phyloP scores from a whole-genome alignment of 2,113 vertebrate species.

The Heteronetta atricapilla region DNA sequence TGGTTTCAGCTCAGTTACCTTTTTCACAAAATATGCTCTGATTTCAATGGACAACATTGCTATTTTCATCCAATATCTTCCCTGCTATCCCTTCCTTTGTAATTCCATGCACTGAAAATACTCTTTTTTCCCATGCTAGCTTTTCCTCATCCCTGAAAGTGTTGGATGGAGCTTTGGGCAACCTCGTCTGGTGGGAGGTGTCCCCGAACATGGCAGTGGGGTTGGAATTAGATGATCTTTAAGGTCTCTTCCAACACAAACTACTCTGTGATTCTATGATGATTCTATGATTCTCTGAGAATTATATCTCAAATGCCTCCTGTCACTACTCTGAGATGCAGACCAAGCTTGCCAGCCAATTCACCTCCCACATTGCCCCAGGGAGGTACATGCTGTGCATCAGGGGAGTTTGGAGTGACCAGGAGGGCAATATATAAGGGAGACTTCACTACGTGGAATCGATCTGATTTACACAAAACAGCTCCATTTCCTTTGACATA shows the following conservation, averaged over 20 bases:
- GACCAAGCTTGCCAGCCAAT: not conserved
- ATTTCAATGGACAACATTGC: not conserved
- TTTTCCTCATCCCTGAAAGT: no score
- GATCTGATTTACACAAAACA: not conserved
- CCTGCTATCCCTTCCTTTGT: not conserved
- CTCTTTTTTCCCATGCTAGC: rapidly evolving
- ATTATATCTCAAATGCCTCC: not conserved
- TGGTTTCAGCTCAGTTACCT: not conserved
- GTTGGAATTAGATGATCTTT: no score
- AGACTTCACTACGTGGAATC: not conserved
- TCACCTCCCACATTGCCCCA: rapidly evolving
- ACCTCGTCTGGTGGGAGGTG: no score
- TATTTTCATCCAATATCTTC: not conserved
- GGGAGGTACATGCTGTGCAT: no score
- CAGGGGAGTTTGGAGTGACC: not conserved
- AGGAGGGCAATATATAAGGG: rapidly evolving
- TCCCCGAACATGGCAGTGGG: no score
- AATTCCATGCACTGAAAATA: not conserved
- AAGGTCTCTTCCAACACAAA: no score
- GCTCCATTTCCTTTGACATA: not conserved
- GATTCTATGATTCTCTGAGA: not conserved
- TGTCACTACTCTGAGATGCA: not conserved
- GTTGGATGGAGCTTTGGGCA: no score
- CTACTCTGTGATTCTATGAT: no score
- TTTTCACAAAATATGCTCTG: not conserved